Evolutionary conservation across 2,113 vertebrate species (phyloP), one percentile per base, ranked within the genome.

Genomic region (Vanacampus margaritifer): DNA sequence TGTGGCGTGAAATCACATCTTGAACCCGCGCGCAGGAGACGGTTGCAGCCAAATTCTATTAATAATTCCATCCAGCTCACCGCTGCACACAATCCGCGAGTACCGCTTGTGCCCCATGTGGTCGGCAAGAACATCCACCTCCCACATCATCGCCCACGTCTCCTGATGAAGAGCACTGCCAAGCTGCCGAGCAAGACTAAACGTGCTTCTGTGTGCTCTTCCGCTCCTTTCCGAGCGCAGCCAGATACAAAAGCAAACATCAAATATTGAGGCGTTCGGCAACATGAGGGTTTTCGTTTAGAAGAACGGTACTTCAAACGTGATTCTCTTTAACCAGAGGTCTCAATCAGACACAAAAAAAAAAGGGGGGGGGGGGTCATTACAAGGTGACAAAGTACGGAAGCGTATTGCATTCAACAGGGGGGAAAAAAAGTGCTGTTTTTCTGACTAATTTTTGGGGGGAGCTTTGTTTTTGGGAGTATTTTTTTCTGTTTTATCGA

Each of bases 121-220:
- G 86, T 80, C 80, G 45, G 68, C 73, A 78, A 82, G 86, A 90
- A 88, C 87, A 90, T 86, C 74, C 79, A 86, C 76, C 82, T 84
- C 86, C 88, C 85, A 88, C 86, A 80, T 73, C 35, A 63, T 65
- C 75, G 73, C 86, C 85, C 83, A 86, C 81, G 24, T 77, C 63
- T 75, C 68, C 79, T 74, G 79, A 83, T 75, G 67, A 75, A 81
- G 66, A 81, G 78, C 84, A 75, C 81, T 5, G 68, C 74, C 66
- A 81, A 77, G 81, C 75, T 80, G 67, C 73, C 69, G 67, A 65
- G 72, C 77, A 68, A 80, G 79, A 79, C 76, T 72, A 71, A 79
- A 86, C 69, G 67, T 17, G 35, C 68, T 53, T 71, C 69, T 70
- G 74, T 61, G 62, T 62, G 48, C 73, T 48, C 35, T 59, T 64